Base-by-base conservation (phyloP, 2,797 vertebrate genomes). In the Catharus ustulatus region DNA sequence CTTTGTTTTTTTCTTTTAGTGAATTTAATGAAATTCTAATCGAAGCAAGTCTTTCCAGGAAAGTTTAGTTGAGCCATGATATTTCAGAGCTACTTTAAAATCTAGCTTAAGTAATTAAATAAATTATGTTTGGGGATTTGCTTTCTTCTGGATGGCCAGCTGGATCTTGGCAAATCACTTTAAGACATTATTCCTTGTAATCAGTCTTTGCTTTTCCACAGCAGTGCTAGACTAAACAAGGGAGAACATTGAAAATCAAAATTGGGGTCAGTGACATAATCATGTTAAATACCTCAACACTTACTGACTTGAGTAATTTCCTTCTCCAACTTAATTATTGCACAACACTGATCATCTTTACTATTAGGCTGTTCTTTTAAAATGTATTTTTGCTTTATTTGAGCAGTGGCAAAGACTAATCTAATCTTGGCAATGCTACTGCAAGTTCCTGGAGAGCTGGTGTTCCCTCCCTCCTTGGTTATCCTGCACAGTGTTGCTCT, bases 161-260 rank as follows among this genome's bases (percentile, higher is more conserved):
- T 93, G 90, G 87, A 55, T 83, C 68, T 97, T 96, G 88, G 15
- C 67, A 96, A 95, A 94, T 88, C 34, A 10, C 68, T 89, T 73
- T 29, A 89, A 89, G 94, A 93, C 34, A 43, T 88, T 85, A 51
- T 85, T 80, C 73, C n/a, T 48, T 83, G 59, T 67, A 89, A 81
- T 64, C 86, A 77, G 34, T 67, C 76, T 52, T 79, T 63, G 16
- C 57, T 89, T 49, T 45, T 91, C 68, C 42, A 59, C 59, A 89
- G 51, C 40, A 48, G 21, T 61, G 36, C 74, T 46, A 64, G 75
- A 86, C 86, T 83, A 93, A 78, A 77, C 81, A 83, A 86, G 20
- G 72, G 67, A 62, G 52, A 52, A 42, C 62, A 68, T 0, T 74
- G 71, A 46, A 87, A 75, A 80, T 57, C 38, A 69, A 62, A 74